A percentile compares a stretch with the other conserved stretches of the same genome.
phyloP scores from a whole-genome alignment of 2,888 invertebrate species.

The Nomada goodeniana region DNA sequence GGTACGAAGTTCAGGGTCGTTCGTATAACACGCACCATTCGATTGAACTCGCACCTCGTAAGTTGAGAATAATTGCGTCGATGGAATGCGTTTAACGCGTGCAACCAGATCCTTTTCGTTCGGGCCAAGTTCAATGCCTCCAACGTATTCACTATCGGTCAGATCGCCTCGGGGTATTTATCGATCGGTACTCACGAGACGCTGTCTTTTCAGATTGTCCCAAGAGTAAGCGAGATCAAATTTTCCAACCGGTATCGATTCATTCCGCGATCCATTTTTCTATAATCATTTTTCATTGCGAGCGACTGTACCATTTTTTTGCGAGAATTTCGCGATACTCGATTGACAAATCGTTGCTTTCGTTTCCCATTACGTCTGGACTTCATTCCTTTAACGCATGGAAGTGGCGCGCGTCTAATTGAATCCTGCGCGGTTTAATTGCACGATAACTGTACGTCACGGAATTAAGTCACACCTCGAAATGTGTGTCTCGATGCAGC shows the following conservation, averaged over 20 bases:
- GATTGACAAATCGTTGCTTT: too few relatives aligned
- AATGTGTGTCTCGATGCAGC: conserved; percentile 27
- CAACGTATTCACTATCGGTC: too few relatives aligned
- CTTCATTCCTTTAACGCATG: neutral
- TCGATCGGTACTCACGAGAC: too few relatives aligned
- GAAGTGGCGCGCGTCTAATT: neutral
- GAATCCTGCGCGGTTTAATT: conserved; percentile 18
- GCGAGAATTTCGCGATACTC: too few relatives aligned
- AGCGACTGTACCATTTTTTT: too few relatives aligned
- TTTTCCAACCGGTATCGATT: neutral
- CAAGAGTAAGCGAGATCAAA: neutral
- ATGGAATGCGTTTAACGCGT: too few relatives aligned
- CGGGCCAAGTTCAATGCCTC: neutral
- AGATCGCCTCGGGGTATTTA: too few relatives aligned
- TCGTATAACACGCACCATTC: neutral
- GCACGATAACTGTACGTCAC: conserved; percentile 27
- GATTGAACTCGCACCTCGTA: neutral
- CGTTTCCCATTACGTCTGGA: too few relatives aligned
- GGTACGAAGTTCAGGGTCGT: conserved; percentile 36
- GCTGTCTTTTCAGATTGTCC: too few relatives aligned
- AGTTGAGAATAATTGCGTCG: neutral
- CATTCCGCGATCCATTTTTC: neutral
- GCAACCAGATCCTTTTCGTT: neutral
- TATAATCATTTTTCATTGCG: too few relatives aligned
- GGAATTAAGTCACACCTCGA: conserved; percentile 20